Evolutionary conservation across 2,113 vertebrate genomes (phyloP), one percentile per base, ranked within the genome.

Genomic region (Megaceryle maxima): DNA sequence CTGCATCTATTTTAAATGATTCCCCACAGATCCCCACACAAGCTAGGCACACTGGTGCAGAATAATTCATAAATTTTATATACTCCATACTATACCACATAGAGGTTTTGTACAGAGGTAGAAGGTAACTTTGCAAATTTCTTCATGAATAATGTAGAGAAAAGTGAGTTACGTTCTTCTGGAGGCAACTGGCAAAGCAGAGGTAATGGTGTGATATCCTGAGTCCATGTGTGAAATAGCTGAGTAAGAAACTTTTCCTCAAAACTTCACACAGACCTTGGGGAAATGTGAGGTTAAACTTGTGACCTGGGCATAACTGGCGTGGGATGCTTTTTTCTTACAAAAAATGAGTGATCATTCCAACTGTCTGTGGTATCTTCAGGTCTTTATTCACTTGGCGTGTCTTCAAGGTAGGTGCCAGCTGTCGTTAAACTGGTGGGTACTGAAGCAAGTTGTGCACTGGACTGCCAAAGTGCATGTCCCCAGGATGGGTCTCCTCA

Each of bases 381-480:
- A 63, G 31, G 25, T 39, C 64, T 72, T 75, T 21, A 33, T 64
- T 43, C 37, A 55, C 29, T 33, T 28, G 2, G 13, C 55, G 33
- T 3, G 9, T 16, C 39, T 46, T 26, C 1, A 3, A 3, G 24
- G 87, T 16, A 76, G 62, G 9, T 57, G 35, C 18, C 57, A 79
- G 48, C 1, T 43, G 43, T 46, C 43, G 20, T 13, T 37, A 26
- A 29, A 53, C 9, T 1, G 0, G 7, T 35, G 20, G 16, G 5
- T 39, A 62, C 66, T 16, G 11, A 75, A 64, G 22, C 0, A 1
- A 43, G 28, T 0, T 22, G 44, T 31, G 25, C 29, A 16, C 21
- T 29, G 25, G 43, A 26, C 18, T 11, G 57, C 26, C 2, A 6
- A 37, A 44, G 12, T 37, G 35, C 8, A 11, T 16, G 29, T 57